These are phyloP conservation scores for Agrochola lychnidis DNA, from an alignment of 2,888 invertebrate genomes.

Conservation along the genomic window DNA sequence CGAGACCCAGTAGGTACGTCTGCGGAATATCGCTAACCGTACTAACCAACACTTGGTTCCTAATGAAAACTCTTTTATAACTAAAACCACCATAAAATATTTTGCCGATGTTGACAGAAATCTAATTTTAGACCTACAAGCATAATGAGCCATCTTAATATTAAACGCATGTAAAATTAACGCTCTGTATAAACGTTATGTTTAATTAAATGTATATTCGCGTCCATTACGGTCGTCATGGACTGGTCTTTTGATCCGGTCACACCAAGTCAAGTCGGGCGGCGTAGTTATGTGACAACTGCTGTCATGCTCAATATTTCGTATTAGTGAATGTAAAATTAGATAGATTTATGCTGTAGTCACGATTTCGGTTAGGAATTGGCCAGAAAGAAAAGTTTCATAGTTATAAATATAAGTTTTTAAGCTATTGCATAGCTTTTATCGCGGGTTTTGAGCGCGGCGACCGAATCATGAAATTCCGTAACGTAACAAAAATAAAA, in stretches of 20 bases:
- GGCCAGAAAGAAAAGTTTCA: no score
- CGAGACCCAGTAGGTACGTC: no score
- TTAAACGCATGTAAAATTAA: slow-evolving; percentile 60
- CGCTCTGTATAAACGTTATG: slow-evolving; percentile 33
- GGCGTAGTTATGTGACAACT: slow-evolving; percentile 31
- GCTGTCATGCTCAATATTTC: slow-evolving; percentile 54
- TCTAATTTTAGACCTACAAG: slow-evolving; percentile 7
- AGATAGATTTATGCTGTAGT: slow-evolving; percentile 4
- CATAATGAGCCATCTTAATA: slow-evolving; percentile 54
- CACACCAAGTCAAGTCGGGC: slow-evolving; percentile 42
- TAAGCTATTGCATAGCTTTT: no score
- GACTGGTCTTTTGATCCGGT: slow-evolving; percentile 56
- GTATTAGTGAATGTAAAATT: slow-evolving; percentile 49
- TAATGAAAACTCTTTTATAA: neutral
- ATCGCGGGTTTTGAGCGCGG: no score
- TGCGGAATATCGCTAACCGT: neutral
- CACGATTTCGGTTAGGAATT: no score
- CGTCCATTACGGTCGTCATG: slow-evolving; percentile 45
- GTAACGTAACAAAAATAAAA: no score
- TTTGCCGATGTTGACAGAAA: neutral
- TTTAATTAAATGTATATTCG: slow-evolving; percentile 60
- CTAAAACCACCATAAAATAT: neutral
- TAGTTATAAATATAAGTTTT: no score
- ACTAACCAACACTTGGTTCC: neutral
- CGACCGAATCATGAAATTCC: no score